Evolutionary conservation across 2,797 vertebrate species (phyloP), one percentile per base, ranked within the genome.

Genomic region (Chaetophractus vellerosus): DNA sequence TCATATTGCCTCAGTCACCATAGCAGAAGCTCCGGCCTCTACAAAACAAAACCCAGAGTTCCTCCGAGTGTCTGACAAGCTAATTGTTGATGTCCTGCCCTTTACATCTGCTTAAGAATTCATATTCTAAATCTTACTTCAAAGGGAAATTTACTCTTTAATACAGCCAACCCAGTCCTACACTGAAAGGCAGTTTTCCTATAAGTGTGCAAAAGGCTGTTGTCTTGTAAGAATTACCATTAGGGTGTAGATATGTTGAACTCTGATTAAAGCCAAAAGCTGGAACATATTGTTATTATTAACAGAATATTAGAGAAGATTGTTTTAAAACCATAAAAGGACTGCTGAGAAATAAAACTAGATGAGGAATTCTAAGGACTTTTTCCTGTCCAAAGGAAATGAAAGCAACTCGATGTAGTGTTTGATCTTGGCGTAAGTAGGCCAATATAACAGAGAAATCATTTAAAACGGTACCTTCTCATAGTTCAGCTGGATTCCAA

Each of bases 401-500:
- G 6, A 92, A 85, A 91, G 33, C 78, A 87, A 88, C 55, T 71
- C 33, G 96, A 79, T 19, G 6, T 6, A 80, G 61, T 57, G 38
- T 83, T 86, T 90, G 52, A 52, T 78, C 50, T 63, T 45, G 48
- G 50, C 90, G 33, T 85, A 74, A 95, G 72, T 26, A 94, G 84
- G 75, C 85, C 95, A 61, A 9, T 79, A 0, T 82, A 92, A 95
- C 81, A 96, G 0, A 86, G 8, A 14, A 81, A 86, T 50, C 55
- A 3, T 94, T 92, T 76, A 71, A 97, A 97, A 94, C 36, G 57
- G 93, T 98, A 99, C 99, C 99, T 99, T 99, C 94, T 99, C 99
- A 92, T 98, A 99, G 96, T 99, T 99, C 64, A 99, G 98, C 97
- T 99, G 98, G 92, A 99, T 98, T 85, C 99, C 99, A 61, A 99